A percentile compares a stretch with the other conserved stretches of the same genome.
phyloP scores from a whole-genome alignment of 2,113 vertebrate genomes.

The Melozone crissalis region DNA sequence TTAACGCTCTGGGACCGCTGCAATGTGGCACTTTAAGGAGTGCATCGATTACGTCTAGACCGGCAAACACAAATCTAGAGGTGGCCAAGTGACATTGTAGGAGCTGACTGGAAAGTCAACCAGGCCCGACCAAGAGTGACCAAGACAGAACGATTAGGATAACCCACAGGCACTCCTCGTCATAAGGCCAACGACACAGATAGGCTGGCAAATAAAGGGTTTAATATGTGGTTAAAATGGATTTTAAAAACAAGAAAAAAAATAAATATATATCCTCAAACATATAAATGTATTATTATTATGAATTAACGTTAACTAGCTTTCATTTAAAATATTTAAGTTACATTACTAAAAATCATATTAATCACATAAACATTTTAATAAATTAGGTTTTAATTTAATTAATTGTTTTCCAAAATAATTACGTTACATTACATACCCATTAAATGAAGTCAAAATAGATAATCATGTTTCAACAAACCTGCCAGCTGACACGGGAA shows the following conservation, averaged over 20 bases:
- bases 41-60: constrained; percentile 85
- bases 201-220: constrained; percentile 99
- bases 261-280: constrained; percentile 77
- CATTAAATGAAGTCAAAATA: constrained; percentile 72
- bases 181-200: constrained; percentile 99
- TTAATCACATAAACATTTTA: constrained; percentile 53
- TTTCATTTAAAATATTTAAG: constrained; percentile 64
- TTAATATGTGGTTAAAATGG: constrained; percentile 99
- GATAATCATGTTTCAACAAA: constrained; percentile 79
- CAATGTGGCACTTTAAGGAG: constrained; percentile 84
- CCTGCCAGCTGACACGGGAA: constrained; percentile 98
- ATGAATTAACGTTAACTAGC: constrained; percentile 66
- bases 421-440: constrained; percentile 72
- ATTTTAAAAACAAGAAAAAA: constrained; percentile 79
- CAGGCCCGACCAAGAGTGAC: constrained; percentile 98
- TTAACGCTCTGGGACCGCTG: constrained; percentile 84
- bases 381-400: constrained; percentile 54
- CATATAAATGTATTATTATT: constrained; percentile 66
- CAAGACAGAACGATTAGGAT: constrained; percentile 97
- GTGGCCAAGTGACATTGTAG: constrained; percentile 90
- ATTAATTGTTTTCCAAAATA: constrained; percentile 63
- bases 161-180: constrained; percentile 93
- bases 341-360: constrained; percentile 54
- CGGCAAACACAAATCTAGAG: constrained; percentile 95
- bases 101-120: constrained; percentile 94